Base-by-base conservation (phyloP, 2,113 vertebrate species). In the Balaenoptera acutorostrata region DNA sequence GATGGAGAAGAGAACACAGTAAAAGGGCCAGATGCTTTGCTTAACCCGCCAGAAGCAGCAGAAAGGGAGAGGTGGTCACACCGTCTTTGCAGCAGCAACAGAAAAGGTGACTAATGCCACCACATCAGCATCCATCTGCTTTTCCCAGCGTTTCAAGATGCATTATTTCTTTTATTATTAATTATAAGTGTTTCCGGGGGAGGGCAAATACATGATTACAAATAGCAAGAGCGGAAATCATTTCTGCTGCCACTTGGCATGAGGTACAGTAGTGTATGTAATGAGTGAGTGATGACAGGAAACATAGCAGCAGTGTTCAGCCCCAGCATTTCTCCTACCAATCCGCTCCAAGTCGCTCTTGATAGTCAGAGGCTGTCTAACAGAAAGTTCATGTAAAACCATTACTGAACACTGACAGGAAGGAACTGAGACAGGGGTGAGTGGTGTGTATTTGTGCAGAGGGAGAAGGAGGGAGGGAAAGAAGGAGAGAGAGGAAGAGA, bases 11-110 rank as follows among this genome's bases (percentile, higher is more conserved):
- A 98, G 97, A 98, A 97, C 97, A 97, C 92, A 95, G 82, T 97
- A 87, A 97, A 98, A 97, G 98, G 98, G 98, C 98, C 97, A 98
- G 98, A 98, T 36, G 97, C 93, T 95, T 94, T 96, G 97, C 97
- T 98, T 98, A 98, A 99, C 95, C 97, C 98, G 96, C 25, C 49
- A 84, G 80, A 93, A 96, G 20, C 93, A 97, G 88, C 63, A 87
- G 86, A 96, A 88, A 96, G 55, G 41, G 57, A 75, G 93, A 96
- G 64, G 57, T 5, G 81, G 90, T 6, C 97, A 78, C 96, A 68
- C 49, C 27, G 87, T 87, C 52, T 97, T 75, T 66, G 87, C 83
- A 90, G 82, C 63, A 90, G 8, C 39, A 84, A n/a, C 68, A 90
- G 69, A 84, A 57, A 96, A 83, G 86, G 82, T 71, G 82, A 75